Base-by-base conservation (phyloP, 2,797 vertebrate genomes). In the Heterohyrax brucei region DNA sequence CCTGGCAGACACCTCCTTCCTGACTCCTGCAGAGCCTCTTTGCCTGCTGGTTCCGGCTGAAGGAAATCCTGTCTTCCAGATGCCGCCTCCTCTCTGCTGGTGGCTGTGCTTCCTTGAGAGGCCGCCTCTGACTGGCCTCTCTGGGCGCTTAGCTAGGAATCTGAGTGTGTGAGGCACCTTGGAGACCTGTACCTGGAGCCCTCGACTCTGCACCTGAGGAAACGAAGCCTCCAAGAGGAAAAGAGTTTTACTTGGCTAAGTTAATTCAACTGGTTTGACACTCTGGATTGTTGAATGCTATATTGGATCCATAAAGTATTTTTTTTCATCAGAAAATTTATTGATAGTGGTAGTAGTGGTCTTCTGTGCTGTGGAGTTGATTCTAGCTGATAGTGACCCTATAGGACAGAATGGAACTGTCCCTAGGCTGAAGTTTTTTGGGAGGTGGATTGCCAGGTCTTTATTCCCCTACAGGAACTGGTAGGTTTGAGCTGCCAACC, bases 31-130 rank as follows among this genome's bases (percentile, higher is more conserved):
- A 59, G 86, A 81, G 64, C 66, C 80, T n/a, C 64, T 92, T 46
- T 78, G 95, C 64, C 94, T 95, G 94, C 95, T 94, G 94, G 93
- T 96, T 97, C 95, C 94, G 96, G 96, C 91, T 28, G 68, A 79
- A 96, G 96, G 96, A 96, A 95, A 97, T 96, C 96, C 96, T 96
- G 95, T 89, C 91, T 84, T 81, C 84, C 83, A 80, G 92, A 92
- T 39, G 62, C 80, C 82, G 81, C 39, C n/a, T 86, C 82, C 90
- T 88, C 76, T 95, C 75, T 61, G 30, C 66, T 10, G 59, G 89
- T 75, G 81, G 56, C 56, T 89, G 46, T 91, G 44, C 2, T 1
- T 59, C 12, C 18, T 53, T 0, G 0, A 1, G 7, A 30, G 48
- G 53, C 53, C 13, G 56, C n/a, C 64, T 21, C 56, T 46, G 92